Base-by-base conservation (phyloP, 2,113 vertebrate genomes). In the Daboia siamensis region DNA sequence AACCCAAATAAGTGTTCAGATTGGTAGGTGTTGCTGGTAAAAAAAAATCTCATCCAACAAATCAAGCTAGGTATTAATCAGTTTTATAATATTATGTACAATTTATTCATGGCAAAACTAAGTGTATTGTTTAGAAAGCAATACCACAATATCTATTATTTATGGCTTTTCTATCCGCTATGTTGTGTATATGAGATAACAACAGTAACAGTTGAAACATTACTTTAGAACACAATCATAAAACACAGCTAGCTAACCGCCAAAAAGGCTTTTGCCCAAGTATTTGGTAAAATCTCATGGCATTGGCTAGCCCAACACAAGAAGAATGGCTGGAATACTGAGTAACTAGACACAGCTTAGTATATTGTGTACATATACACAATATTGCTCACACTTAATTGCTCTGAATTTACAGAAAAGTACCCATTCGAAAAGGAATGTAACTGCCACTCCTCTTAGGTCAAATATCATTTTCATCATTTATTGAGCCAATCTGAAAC, bases 401-500 rank as follows among this genome's bases (percentile, higher is more conserved):
- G 61, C 26, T 39, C 59, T 20, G 51, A 88, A 13, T 69, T 69
- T 61, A 24, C 26, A 64, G 46, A 44, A 48, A 17, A 80, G 21
- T 86, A 33, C 3, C 2, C 23, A 17, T 86, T 74, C 74, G 33
- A 88, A 56, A 17, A 52, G 88, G 52, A 88, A 88, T 8, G 33
- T 9, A 29, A 39, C 48, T 33, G 46, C 26, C 5, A 55, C 12
- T 44, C 24, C 54, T 91, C 57, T 86, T 23, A 13, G 12, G 54
- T 11, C 20, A 20, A 8, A 46, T 64, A 46, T 54, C 57, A 17
- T 4, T 51, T 26, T 52, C 21, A 55, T 13, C 2, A 21, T 74
- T 74, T 88, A 95, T 46, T 90, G 93, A 54, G 33, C 87, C 93
- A 93, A 61, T 54, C 55, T 93, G 48, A 90, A 93, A 95, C 95